phyloP scores from a whole-genome alignment of 2,888 invertebrate species.

The Latrodectus hesperus region DNA sequence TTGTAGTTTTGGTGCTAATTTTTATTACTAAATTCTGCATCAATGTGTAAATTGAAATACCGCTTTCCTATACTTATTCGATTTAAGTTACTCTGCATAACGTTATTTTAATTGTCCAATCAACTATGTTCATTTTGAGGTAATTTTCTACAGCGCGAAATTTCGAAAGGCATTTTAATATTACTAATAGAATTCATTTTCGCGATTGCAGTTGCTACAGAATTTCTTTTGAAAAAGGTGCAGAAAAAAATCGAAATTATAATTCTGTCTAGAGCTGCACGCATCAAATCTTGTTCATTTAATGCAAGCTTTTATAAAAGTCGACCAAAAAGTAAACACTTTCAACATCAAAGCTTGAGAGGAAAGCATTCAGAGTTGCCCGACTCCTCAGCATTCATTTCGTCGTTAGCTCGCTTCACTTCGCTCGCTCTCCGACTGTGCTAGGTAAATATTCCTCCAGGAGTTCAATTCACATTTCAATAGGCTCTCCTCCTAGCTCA shows the following conservation, averaged over 20 bases:
- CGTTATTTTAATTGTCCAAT: no score
- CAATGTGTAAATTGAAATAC: no score
- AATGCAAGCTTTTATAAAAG: slow-evolving; percentile 14
- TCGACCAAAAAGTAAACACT: neutral
- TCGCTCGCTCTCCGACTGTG: neutral
- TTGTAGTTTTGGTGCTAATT: no score
- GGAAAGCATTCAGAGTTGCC: neutral
- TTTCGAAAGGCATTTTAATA: no score
- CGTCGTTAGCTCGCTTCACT: slow-evolving; percentile 9
- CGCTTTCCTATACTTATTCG: no score
- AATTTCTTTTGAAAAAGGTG: neutral
- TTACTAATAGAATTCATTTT: neutral
- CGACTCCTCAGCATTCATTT: slow-evolving; percentile 7
- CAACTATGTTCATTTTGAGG: no score
- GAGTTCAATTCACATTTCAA: slow-evolving; percentile 10
- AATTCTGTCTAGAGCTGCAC: neutral
- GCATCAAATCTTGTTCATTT: neutral
- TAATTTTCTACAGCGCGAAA: no score
- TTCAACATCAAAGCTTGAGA: slow-evolving; percentile 9
- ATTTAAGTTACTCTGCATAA: no score
- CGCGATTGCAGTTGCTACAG: neutral
- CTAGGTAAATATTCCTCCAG: slow-evolving; percentile 12
- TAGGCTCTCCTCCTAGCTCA: slow-evolving; percentile 7
- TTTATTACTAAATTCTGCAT: no score
- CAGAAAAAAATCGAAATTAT: slow-evolving; percentile 15